These are phyloP conservation scores for Lamellibrachia columna DNA, from an alignment of 2,888 invertebrate genomes.

Conservation along the genomic window DNA sequence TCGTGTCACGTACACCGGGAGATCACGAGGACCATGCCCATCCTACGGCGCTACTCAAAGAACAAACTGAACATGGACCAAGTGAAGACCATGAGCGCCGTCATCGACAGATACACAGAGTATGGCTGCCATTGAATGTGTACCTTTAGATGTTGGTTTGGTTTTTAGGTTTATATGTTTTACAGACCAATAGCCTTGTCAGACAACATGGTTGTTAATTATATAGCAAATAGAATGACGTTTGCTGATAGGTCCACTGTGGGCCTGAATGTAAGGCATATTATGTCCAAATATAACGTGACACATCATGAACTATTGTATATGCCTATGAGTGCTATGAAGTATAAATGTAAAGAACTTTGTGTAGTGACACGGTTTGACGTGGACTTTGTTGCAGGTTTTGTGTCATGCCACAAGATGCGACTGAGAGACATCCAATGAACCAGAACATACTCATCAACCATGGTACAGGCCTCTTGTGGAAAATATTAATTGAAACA, in stretches of 20 bases:
- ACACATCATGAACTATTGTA: no score
- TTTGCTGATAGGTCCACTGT: no score
- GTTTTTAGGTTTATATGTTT: no score
- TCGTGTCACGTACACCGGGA: slow-evolving; percentile 47
- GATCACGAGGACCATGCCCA: slow-evolving; percentile 46
- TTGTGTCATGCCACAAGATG: slow-evolving; percentile 47
- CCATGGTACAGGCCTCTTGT: slow-evolving; percentile 40
- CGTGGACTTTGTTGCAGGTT: slow-evolving; percentile 37
- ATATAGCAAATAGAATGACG: no score
- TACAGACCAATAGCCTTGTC: no score
- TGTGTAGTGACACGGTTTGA: background rate
- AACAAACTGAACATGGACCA: slow-evolving; percentile 62
- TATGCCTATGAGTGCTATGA: no score
- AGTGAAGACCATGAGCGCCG: slow-evolving; percentile 59
- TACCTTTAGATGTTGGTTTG: no score
- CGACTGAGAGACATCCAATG: slow-evolving; percentile 48
- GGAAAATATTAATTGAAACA: background rate
- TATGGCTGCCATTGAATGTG: slow-evolving; percentile 33
- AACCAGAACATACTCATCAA: slow-evolving; percentile 54
- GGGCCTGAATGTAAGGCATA: no score
- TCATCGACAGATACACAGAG: slow-evolving; percentile 62
- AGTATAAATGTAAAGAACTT: background rate
- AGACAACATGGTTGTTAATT: no score
- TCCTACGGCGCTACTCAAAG: slow-evolving; percentile 45
- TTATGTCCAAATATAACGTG: no score